These are phyloP conservation scores for Castor canadensis DNA, from an alignment of 2,113 vertebrate species.

Conservation along the genomic window DNA sequence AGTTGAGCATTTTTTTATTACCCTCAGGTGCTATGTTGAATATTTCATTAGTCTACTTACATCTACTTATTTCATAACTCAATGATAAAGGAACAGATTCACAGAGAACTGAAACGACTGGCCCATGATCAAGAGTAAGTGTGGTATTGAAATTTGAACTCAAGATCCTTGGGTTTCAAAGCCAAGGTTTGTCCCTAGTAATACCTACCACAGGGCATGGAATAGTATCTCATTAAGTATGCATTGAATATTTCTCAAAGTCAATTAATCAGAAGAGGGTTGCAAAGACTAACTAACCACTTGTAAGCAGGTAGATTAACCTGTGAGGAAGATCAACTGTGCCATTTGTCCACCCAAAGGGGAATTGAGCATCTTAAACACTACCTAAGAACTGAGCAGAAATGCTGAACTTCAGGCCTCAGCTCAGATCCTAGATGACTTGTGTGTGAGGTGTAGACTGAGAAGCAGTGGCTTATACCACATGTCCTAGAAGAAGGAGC, in stretches of 20 bases:
- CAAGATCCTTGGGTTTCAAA: background rate
- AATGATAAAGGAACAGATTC: background rate
- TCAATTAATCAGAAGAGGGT: background rate
- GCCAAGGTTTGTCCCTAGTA: background rate
- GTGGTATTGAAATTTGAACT: background rate
- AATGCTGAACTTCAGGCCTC: background rate
- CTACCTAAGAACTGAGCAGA: background rate
- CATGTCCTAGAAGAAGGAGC: background rate
- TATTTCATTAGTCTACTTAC: background rate
- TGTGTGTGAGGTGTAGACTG: background rate
- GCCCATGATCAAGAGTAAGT: background rate
- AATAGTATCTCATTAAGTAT: background rate
- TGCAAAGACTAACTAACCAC: background rate
- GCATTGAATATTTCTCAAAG: background rate
- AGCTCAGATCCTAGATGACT: background rate
- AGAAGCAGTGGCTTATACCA: background rate
- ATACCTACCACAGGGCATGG: background rate
- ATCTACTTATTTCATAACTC: background rate
- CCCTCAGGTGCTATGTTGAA: background rate
- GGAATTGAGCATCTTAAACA: background rate
- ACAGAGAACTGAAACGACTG: background rate
- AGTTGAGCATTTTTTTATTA: background rate
- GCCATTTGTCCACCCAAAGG: background rate
- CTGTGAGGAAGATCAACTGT: background rate
- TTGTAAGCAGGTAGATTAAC: background rate